Percentiles rank a stretch among this genome's conserved stretches.
These are phyloP conservation scores for Haemorhous mexicanus DNA, from an alignment of 2,113 vertebrate species.

Conservation along the genomic window DNA sequence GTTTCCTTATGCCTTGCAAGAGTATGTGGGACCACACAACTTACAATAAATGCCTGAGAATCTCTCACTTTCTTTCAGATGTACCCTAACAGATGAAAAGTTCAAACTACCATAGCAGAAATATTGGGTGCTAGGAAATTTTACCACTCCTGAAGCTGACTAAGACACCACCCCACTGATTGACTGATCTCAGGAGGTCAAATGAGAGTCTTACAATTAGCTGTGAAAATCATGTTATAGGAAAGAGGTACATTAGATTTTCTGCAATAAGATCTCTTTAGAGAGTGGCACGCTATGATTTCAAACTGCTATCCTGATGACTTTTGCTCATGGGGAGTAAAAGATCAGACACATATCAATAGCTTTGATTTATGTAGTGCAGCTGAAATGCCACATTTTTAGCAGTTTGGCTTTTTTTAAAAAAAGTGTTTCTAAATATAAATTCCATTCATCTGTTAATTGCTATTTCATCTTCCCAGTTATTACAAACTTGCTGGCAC, in stretches of 20 bases:
- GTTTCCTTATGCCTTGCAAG: neutral
- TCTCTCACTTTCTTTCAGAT: neutral
- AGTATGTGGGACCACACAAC: neutral
- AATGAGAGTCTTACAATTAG: neutral
- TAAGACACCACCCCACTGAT: neutral
- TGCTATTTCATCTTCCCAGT: neutral
- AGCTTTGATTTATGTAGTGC: neutral
- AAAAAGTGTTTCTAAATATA: neutral
- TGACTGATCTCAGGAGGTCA: neutral
- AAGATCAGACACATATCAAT: neutral
- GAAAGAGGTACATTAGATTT: neutral
- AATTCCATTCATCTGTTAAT: neutral
- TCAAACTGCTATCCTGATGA: neutral
- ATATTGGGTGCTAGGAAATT: neutral
- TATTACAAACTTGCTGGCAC: neutral
- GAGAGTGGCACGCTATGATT: neutral
- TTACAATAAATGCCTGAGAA: neutral
- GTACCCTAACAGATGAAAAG: rapidly evolving
- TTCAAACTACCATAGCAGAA: neutral
- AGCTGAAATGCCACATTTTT: neutral
- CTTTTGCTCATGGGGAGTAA: neutral
- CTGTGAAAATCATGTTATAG: neutral
- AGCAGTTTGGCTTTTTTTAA: neutral
- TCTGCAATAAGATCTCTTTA: neutral
- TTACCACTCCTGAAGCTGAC: neutral